Base-by-base conservation (phyloP, 1,140 invertebrate species). In the Bicyclus anynana region DNA sequence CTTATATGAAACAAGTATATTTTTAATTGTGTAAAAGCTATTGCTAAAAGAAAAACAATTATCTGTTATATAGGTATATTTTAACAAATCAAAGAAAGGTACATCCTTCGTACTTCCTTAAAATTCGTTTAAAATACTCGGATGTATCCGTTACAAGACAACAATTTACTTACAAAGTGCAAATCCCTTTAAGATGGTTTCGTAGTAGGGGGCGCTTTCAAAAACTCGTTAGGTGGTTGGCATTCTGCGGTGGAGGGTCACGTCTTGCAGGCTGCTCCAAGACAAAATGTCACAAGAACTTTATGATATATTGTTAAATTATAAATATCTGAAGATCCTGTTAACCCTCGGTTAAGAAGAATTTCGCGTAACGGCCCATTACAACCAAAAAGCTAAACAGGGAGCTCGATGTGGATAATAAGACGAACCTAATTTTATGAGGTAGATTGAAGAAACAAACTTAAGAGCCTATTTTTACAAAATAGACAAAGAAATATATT, bases 221-320 rank as follows among this genome's bases (percentile, higher is more conserved):
- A 83, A 85, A 85, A 83, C 78, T 85, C 82, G 80, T 85, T 85
- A 85, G 78, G 77, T 71, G 74, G 72, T 74, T 72, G 65, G 69
- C 71, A 79, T 80, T 72, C 72, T 83, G 81, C 69, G 81, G 78
- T 69, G 68, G 70, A 72, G 75, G 82, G 82, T 85, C 82, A 85
- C 82, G 82, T 85, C 73, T 65, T 67, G 65, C 61, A 69, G 69
- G 67, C 62, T 66, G 64, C 60, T 69, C 72, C 69, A 69, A 69
- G 74, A 77, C 75, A 80, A 77, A 80, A 80, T 78, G 79, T 72
- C 74, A 67, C 74, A 66, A 49, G 58, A 75, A 77, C 56, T 77
- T 77, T 69, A 56, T 64, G 54, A 64, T 64, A 62, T 69, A 67
- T 62, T 62, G 49, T 54, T 51, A 55, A 59, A 54, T 60, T 60